Conservation (phyloP, 1,140 invertebrate species). For the Phenacoccus solenopsis region DNA sequence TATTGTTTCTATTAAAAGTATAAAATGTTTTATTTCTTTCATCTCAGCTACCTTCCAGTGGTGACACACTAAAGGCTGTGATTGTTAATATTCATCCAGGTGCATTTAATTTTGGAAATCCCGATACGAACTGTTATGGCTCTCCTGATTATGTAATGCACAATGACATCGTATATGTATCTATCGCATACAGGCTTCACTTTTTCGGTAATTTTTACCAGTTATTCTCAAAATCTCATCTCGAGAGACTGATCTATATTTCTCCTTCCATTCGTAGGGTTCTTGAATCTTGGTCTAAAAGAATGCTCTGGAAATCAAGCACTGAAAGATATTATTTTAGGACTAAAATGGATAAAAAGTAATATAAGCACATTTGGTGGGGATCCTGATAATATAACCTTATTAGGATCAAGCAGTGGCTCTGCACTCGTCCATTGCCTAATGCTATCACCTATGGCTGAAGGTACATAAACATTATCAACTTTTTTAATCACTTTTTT, state of each 20-base stretch:
- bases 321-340: conserved; percentile 75
- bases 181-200: not conserved
- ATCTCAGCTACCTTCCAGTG: not conserved
- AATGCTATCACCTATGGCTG: conserved; percentile 59
- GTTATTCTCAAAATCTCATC: too few relatives aligned
- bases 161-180: not conserved
- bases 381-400: conserved; percentile 64
- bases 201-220: not conserved
- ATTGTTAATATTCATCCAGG: not conserved
- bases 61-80: not conserved
- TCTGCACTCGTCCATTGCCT: conserved; percentile 81
- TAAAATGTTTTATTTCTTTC: too few relatives aligned
- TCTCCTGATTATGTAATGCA: not conserved
- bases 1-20: too few relatives aligned
- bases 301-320: conserved; percentile 57
- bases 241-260: too few relatives aligned
- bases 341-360: conserved; percentile 73
- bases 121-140: not conserved
- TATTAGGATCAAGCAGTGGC: conserved; percentile 88
- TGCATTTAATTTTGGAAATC: not conserved
- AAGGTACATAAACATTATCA: conserved; percentile 38
- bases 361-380: conserved; percentile 76
- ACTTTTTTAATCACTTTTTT: too few relatives aligned
- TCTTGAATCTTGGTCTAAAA: not conserved
- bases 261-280: too few relatives aligned